A percentile compares a stretch with the other conserved stretches of the same genome.
phyloP scores from a whole-genome alignment of 2,797 vertebrate genomes.

The Euphonia xanthogaster region DNA sequence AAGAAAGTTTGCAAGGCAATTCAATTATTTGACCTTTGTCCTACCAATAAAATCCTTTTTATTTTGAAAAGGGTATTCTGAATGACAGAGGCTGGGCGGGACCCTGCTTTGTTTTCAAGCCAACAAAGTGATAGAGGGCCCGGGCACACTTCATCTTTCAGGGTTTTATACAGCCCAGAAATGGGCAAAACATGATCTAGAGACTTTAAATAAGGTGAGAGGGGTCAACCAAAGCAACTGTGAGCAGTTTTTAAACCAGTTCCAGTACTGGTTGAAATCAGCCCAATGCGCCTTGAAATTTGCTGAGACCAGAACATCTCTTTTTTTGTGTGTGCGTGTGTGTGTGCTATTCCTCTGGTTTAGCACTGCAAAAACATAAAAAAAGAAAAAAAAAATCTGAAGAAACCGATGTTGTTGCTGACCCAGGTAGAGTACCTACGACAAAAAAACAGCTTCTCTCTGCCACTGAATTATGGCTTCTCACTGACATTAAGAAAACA shows the following conservation, averaged over 20 bases:
- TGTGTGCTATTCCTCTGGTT: not conserved
- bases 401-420: not conserved
- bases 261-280: not conserved
- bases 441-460: not conserved
- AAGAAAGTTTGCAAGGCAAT: not conserved
- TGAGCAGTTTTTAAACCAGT: not conserved
- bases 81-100: not conserved
- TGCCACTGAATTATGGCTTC: not conserved
- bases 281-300: not conserved
- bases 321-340: not conserved
- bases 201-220: not conserved
- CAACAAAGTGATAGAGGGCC: not conserved
- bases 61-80: not conserved
- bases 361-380: not conserved
- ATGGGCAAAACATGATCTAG: not conserved
- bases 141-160: not conserved
- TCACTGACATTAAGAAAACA: not conserved
- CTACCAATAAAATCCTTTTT: not conserved
- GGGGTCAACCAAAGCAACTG: not conserved
- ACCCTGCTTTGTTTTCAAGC: not conserved
- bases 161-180: not conserved
- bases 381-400: not conserved
- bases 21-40: not conserved
- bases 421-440: not conserved
- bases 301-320: not conserved